phyloP scores from a whole-genome alignment of 2,113 vertebrate genomes.

The Apteryx owenii region DNA sequence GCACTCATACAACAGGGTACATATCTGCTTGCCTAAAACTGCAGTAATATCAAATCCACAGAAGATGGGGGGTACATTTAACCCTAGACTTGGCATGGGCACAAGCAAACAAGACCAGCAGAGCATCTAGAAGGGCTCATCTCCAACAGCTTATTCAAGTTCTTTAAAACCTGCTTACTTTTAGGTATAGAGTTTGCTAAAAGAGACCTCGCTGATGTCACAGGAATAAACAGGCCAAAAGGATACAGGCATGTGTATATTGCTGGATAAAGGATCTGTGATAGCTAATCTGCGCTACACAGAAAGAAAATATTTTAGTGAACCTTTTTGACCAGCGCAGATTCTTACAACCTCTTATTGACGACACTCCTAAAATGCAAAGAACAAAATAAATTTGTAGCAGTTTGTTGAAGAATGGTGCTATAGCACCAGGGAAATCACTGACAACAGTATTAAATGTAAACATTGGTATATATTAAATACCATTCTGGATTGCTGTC shows the following conservation, averaged over 20 bases:
- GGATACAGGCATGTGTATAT: not conserved
- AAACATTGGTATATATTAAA: not conserved
- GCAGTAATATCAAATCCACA: not conserved
- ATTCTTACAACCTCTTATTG: not conserved
- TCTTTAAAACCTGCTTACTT: not conserved
- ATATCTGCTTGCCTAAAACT: not conserved
- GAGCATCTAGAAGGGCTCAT: not conserved
- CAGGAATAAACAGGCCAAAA: conserved; percentile 34
- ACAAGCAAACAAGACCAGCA: not conserved
- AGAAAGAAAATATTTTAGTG: not conserved
- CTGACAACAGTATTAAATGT: not conserved
- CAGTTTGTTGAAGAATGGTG: not conserved
- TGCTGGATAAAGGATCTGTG: not conserved
- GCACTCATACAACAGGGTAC: not conserved
- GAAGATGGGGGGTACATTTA: not conserved
- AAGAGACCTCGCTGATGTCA: not conserved
- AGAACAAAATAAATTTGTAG: not conserved
- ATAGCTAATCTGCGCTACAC: conserved; percentile 13
- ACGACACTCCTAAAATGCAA: not conserved
- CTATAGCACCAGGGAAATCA: not conserved
- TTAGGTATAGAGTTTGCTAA: not conserved
- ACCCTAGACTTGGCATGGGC: not conserved
- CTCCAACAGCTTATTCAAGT: not conserved
- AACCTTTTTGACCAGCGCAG: not conserved
- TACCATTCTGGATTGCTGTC: not conserved